Percentiles rank a stretch among this genome's conserved stretches.
Conservation (phyloP, 2,113 vertebrate species). For the Lamprologus sp. region DNA sequence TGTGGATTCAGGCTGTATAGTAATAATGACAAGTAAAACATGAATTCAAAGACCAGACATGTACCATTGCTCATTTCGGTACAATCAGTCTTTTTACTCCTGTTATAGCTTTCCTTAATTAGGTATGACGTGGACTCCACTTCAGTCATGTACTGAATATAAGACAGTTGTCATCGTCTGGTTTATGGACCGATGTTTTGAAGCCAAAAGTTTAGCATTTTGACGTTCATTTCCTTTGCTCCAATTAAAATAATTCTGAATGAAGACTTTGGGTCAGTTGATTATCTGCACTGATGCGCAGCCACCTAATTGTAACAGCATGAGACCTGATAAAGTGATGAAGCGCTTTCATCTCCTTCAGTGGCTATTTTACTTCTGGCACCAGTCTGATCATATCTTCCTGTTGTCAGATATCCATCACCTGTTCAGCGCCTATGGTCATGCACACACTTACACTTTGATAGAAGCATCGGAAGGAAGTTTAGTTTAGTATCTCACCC, state of each 20-base stretch:
- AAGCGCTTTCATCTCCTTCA: neutral
- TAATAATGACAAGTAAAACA: neutral
- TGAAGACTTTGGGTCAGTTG: neutral
- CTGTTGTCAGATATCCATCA: neutral
- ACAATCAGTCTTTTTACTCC: neutral
- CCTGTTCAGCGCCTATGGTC: neutral
- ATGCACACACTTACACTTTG: neutral
- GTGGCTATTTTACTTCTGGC: neutral
- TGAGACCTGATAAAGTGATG: neutral
- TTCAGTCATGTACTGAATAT: neutral
- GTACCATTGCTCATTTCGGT: neutral
- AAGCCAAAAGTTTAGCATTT: neutral
- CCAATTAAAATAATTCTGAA: neutral
- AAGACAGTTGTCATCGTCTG: neutral
- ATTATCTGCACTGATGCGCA: neutral
- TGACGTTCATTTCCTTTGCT: neutral
- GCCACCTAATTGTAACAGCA: neutral
- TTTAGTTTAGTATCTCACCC: neutral
- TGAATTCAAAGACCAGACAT: neutral
- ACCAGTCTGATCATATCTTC: neutral
- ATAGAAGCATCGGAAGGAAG: neutral
- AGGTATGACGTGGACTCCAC: neutral
- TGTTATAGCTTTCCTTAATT: neutral
- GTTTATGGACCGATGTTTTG: neutral
- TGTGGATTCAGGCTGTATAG: neutral